These are phyloP conservation scores for Thyatira batis DNA, from an alignment of 2,888 invertebrate species.

Conservation along the genomic window DNA sequence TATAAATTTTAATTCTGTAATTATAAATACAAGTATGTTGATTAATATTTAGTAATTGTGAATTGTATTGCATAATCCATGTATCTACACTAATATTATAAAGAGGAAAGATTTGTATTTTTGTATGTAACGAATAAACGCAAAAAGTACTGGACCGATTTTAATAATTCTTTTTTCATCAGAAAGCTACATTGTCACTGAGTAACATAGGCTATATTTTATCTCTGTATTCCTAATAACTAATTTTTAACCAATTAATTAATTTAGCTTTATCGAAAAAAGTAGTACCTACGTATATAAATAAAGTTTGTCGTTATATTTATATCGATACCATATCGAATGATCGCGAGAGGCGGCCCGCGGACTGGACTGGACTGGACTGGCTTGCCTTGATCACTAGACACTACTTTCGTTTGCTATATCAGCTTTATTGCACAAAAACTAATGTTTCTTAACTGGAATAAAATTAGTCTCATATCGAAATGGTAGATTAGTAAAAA, in stretches of 20 bases:
- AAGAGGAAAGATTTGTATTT: too few species aligned
- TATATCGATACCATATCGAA: constrained; percentile 12
- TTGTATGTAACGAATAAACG: too few species aligned
- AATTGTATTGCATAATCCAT: too few species aligned
- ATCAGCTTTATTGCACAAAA: constrained; percentile 5
- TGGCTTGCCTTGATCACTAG: constrained; percentile 15
- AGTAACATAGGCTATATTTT: too few species aligned
- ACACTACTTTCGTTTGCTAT: constrained; percentile 14
- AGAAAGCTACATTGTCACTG: too few species aligned
- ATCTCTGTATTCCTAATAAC: too few species aligned
- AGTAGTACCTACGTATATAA: neutral
- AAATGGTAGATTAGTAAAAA: neutral
- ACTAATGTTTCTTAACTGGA: neutral
- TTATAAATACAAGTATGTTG: neutral
- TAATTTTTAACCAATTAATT: neutral
- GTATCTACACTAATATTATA: too few species aligned
- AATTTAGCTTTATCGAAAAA: neutral
- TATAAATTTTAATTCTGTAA: neutral
- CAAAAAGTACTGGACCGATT: too few species aligned
- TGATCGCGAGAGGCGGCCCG: constrained; percentile 8
- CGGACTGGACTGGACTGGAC: too few species aligned
- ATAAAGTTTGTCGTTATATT: constrained; percentile 3
- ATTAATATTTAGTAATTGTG: too few species aligned
- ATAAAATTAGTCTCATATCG: neutral
- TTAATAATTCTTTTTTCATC: too few species aligned